phyloP scores from a whole-genome alignment of 1,140 invertebrate genomes.

The Ceratosolen fusciceps region DNA sequence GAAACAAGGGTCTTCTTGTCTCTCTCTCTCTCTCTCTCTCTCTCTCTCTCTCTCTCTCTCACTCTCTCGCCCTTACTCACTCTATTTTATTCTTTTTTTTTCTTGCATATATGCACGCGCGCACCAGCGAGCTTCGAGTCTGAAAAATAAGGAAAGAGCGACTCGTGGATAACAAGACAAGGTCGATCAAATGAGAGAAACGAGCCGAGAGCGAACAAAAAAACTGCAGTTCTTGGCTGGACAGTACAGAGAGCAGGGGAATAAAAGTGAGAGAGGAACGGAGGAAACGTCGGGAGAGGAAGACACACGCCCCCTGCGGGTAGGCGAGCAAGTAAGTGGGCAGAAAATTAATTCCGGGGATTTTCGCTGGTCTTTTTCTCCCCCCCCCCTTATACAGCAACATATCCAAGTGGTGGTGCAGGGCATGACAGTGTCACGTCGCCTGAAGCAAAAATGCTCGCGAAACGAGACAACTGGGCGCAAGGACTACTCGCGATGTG shows the following conservation, averaged over 20 bases:
- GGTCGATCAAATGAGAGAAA: constrained; percentile 49
- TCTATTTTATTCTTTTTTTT: background rate
- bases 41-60: constrained; percentile 9
- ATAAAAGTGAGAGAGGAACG: too few relatives aligned
- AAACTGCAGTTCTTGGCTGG: background rate
- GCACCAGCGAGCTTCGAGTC: background rate
- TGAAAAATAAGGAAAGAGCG: constrained; percentile 30
- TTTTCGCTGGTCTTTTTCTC: constrained; percentile 55
- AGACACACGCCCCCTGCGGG: constrained; percentile 46
- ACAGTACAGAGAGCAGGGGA: background rate
- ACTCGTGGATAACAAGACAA: constrained; percentile 45
- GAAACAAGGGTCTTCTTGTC: constrained; percentile 19
- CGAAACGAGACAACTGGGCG: constrained; percentile 63
- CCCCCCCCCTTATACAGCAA: constrained; percentile 21
- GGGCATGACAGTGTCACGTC: constrained; percentile 68
- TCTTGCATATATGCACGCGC: background rate
- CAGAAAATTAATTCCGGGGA: constrained; percentile 67
- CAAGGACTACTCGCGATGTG: constrained; percentile 55
- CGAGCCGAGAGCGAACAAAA: constrained; percentile 35
- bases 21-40: constrained; percentile 21
- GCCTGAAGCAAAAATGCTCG: constrained; percentile 66
- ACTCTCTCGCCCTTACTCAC: too few relatives aligned
- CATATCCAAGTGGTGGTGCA: constrained; percentile 45
- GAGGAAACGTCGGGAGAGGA: background rate
- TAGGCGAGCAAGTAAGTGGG: constrained; percentile 54